Base-by-base conservation (phyloP, 1,140 invertebrate genomes). In the Kradibia gibbosae region DNA sequence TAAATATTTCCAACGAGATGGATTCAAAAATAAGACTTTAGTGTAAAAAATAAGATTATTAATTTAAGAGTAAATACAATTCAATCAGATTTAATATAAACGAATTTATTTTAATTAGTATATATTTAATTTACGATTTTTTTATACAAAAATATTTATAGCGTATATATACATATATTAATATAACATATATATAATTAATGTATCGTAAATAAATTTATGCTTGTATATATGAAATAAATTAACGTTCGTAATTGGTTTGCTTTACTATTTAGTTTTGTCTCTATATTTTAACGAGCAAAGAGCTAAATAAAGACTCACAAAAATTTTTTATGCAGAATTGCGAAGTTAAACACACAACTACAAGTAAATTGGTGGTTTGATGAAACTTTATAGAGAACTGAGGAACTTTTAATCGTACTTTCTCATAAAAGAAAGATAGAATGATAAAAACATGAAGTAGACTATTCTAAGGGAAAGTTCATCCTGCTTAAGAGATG, bases 331-430 rank as follows among this genome's bases (percentile, higher is more conserved):
- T 81, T 81, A 75, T 80, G 45, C 48, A 70, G 57, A 81, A 80
- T 74, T 55, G 17, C 60, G 25, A 60, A 77, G 74, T 81, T 81
- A 60, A 82, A 77, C 36, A 42, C 34, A 82, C 80, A 77, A 72
- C 74, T 77, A 74, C 45, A 72, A 77, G 39, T 77, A 77, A 77
- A 77, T 71, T 71, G 65, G 53, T 25, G 79, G 42, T 80, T 74
- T 57, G 10, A 7, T 36, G 17, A 31, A 80, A 74, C 1, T 15
- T 80, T 62, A 28, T 42, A 34, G 34, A 71, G 15, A 45, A 36
- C 72, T 50, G 45, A 4, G 15, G 15, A 82, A 82, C 28, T 82
- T 82, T 82, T 82, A 82, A 82, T 82, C 80, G 80, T 48, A 42
- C 50, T 67, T 74, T 48, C 31, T 48, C 73, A 53, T 82, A 71